A percentile compares a stretch with the other conserved stretches of the same genome.
phyloP scores from a whole-genome alignment of 1,140 invertebrate species.

The Trachymyrmex septentrionalis region DNA sequence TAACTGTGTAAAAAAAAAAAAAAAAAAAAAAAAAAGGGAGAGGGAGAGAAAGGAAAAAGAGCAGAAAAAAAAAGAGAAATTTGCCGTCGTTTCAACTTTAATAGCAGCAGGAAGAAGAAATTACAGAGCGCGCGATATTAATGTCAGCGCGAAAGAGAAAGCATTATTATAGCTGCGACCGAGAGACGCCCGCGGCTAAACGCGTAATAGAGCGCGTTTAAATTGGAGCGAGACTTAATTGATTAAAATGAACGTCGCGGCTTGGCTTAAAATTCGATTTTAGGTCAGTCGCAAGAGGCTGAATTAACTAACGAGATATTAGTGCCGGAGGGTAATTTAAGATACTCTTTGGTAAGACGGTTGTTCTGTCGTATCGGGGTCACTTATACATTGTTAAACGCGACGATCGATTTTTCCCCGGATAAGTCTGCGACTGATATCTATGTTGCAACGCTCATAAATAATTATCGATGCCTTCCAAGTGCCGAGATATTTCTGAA shows the following conservation, averaged over 20 bases:
- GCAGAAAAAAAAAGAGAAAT: conserved; percentile 52
- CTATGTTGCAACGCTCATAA: conserved; percentile 26
- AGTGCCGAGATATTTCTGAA: conserved; percentile 22
- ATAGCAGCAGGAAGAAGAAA: conserved; percentile 71
- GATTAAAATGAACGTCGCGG: conserved; percentile 61
- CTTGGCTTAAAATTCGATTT: conserved; percentile 60
- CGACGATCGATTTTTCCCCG: conserved; percentile 23
- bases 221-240: conserved; percentile 59
- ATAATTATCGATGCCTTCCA: not conserved
- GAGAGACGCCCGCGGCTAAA: conserved; percentile 55
- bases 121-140: conserved; percentile 67
- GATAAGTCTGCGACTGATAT: conserved; percentile 23
- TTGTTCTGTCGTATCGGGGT: conserved; percentile 41
- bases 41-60: not conserved
- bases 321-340: conserved; percentile 51
- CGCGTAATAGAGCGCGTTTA: conserved; percentile 60
- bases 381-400: conserved; percentile 35
- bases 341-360: conserved; percentile 23
- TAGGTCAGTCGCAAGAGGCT: conserved; percentile 53
- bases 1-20: conserved; percentile 49
- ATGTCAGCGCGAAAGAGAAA: conserved; percentile 62
- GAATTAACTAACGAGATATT: conserved; percentile 61
- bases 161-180: conserved; percentile 56
- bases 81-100: conserved; percentile 68
- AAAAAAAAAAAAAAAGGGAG: conserved; percentile 25